Evolutionary conservation across 1,140 invertebrate species (phyloP).

Genomic region (Littorina saxatilis): DNA sequence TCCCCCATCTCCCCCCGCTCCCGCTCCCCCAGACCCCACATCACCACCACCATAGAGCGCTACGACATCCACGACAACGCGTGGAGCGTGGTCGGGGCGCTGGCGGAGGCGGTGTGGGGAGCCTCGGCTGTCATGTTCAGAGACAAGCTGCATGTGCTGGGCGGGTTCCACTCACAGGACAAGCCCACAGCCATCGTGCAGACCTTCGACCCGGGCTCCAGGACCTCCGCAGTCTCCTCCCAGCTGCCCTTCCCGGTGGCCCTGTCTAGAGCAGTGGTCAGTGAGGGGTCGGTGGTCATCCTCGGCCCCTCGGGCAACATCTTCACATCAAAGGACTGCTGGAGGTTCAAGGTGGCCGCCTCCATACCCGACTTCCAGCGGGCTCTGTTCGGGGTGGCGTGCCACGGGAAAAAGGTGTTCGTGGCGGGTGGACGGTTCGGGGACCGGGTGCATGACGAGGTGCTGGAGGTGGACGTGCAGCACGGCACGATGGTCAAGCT

Average conservation of each 20-base stretch:
- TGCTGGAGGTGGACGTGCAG: conserved; percentile 39
- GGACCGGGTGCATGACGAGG: conserved; percentile 39
- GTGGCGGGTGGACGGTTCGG: conserved; percentile 41
- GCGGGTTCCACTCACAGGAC: conserved; percentile 49
- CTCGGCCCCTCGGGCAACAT: conserved; percentile 42
- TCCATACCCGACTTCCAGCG: conserved; percentile 42
- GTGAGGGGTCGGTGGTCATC: conserved; percentile 20
- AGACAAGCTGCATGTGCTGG: conserved; percentile 56
- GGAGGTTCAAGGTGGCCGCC: conserved; percentile 20
- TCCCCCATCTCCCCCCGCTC: not conserved
- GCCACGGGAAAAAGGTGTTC: conserved; percentile 23
- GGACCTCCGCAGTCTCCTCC: conserved; percentile 30
- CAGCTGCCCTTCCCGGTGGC: conserved; percentile 39
- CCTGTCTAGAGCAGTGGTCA: conserved; percentile 25
- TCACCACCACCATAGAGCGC: conserved; percentile 51
- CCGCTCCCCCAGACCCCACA: conserved; percentile 5
- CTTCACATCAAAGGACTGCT: conserved; percentile 38
- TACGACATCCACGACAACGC: conserved; percentile 49
- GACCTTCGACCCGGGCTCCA: conserved; percentile 51
- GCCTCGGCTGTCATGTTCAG: conserved; percentile 47
- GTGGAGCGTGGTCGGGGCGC: conserved; percentile 51
- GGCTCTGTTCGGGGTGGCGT: conserved; percentile 39
- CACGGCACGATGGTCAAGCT: conserved; percentile 21
- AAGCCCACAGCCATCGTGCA: conserved; percentile 51
- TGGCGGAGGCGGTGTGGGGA: conserved; percentile 51